Conservation (phyloP, 2,113 vertebrate species). For the Chloropsis hardwickii region DNA sequence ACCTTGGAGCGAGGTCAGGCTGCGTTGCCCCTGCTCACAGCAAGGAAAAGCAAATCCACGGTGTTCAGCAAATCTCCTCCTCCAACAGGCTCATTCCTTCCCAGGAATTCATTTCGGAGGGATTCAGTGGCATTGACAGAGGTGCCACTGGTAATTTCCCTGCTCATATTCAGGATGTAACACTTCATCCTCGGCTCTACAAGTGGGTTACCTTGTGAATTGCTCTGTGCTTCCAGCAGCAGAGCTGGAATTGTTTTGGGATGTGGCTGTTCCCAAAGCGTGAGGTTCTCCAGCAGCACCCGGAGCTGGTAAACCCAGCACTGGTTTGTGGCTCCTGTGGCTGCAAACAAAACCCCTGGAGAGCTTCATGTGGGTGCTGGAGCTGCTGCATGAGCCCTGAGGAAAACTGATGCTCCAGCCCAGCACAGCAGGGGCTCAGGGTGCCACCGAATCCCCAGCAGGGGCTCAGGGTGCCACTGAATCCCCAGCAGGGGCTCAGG, state of each 20-base stretch:
- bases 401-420: neutral
- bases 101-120: conserved; percentile 56
- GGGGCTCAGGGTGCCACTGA: neutral
- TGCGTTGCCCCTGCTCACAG: neutral
- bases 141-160: conserved; percentile 51
- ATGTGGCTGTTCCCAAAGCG: neutral
- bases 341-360: neutral
- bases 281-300: neutral
- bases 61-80: conserved; percentile 39
- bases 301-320: neutral
- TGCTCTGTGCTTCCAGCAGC: neutral
- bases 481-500: neutral
- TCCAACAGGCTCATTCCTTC: conserved; percentile 31
- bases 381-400: neutral
- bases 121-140: conserved; percentile 62
- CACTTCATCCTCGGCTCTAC: conserved; percentile 45
- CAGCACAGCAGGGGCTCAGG: neutral
- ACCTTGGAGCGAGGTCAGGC: conserved; percentile 34
- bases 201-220: conserved; percentile 5
- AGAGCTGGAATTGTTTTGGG: neutral
- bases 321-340: neutral
- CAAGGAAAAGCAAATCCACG: neutral
- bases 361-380: neutral
- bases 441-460: neutral
- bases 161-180: conserved; percentile 52